Evolutionary conservation across 2,888 invertebrate genomes (phyloP), one percentile per base, ranked within the genome.

Genomic region (Mongoloraphidia duomilia): DNA sequence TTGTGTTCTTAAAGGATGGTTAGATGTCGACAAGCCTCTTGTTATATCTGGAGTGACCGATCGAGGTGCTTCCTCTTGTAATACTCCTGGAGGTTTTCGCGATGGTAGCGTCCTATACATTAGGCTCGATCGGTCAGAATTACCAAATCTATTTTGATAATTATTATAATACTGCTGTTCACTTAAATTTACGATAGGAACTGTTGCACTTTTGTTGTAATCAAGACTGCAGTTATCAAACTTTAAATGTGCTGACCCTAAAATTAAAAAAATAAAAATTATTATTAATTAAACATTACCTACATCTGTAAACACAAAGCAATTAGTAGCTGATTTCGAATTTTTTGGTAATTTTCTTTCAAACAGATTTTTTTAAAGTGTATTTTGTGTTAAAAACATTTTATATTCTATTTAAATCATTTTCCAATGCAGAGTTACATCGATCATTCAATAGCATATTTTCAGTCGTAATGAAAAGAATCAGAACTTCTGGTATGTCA

Each of bases 41-140:
- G 72, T 73, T 45, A 74, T 74, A 50, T 75, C 74, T 2, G 74
- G 74, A 2, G 73, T 74, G 38, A 72, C 68, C 39, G 72, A 71
- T 41, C 72, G 67, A 8, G 67, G 66, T 33, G 65, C 65, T 44
- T 65, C 63, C n/a, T 62, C 60, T 26, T 59, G 55, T 14, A 58
- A 53, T 34, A 71, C 68, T 51, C 63, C 65, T 41, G 68, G 69
- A 2, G 67, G 58, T 53, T 69, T 69, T 49, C 71, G 65, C 35
- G 64, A 61, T 2, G 74, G 74, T 38, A 75, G 55, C 1, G 74
- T 74, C 44, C 63, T 63, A 53, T 66, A 67, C 40, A 50, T 54
- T 6, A 58, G 52, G 43, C 54, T 53, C 42, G 58, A 60, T 37
- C 58, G 53, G 50, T 57, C 54, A 46, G 46, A 59, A 59, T 52